phyloP scores from a whole-genome alignment of 1,140 invertebrate species.

The Bombus breviceps region DNA sequence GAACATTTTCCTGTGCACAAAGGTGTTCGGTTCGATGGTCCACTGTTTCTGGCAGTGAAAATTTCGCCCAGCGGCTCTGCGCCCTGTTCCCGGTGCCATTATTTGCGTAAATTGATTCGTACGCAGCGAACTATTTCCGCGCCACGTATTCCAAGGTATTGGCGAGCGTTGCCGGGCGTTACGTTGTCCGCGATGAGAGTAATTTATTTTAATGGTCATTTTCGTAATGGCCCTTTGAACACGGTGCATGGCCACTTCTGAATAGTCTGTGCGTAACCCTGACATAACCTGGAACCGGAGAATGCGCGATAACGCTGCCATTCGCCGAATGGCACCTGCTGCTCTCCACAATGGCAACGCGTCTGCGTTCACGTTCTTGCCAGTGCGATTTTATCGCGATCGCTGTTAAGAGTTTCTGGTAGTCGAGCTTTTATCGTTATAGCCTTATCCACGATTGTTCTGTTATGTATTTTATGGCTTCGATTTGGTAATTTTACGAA shows the following conservation, averaged over 20 bases:
- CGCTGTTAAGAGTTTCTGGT: background rate
- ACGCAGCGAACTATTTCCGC: constrained; percentile 1
- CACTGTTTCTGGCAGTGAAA: background rate
- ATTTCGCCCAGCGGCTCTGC: background rate
- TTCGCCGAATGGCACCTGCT: background rate
- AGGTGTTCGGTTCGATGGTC: background rate
- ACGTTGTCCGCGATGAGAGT: constrained; percentile 11
- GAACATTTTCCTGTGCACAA: background rate
- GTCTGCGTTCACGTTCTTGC: background rate
- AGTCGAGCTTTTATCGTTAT: background rate
- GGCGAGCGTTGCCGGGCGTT: background rate
- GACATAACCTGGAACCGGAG: constrained; percentile 6
- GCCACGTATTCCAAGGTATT: constrained; percentile 20
- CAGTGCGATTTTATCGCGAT: background rate
- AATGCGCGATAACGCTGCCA: constrained; percentile 13
- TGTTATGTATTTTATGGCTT: background rate
- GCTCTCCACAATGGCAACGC: background rate
- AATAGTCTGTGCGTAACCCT: constrained; percentile 11
- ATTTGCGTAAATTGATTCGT: constrained; percentile 20
- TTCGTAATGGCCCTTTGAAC: constrained; percentile 13
- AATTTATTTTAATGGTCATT: constrained; percentile 33
- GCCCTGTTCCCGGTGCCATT: background rate
- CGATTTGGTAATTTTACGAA: background rate
- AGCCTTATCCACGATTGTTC: background rate
- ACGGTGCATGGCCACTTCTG: constrained; percentile 10